A percentile compares a stretch with the other conserved stretches of the same genome.
Evolutionary conservation across 2,888 invertebrate genomes (phyloP).

Genomic region (Drosophila imparisetae): DNA sequence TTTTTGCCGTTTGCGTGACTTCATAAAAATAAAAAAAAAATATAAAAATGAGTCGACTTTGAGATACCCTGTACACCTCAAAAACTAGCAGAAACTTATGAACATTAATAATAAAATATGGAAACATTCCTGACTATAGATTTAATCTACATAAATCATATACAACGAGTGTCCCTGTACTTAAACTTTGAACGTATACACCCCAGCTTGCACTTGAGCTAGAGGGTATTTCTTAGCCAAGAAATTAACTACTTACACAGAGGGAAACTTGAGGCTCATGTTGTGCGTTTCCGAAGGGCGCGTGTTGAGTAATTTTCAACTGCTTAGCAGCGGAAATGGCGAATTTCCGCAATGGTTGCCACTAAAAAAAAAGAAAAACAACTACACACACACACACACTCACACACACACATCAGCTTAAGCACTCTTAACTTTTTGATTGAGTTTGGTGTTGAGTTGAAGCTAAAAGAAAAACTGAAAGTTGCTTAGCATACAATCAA

Average conservation of each 20-base stretch:
- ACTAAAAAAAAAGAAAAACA: slow-evolving; percentile 17
- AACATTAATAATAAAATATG: neutral
- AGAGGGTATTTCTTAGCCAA: slow-evolving; percentile 12
- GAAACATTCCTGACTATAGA: neutral
- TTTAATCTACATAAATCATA: neutral
- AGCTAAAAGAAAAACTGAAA: slow-evolving; percentile 8
- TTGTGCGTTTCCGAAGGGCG: slow-evolving; percentile 32
- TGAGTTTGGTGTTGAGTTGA: slow-evolving; percentile 25
- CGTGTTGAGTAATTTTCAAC: slow-evolving; percentile 67
- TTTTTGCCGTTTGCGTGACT: slow-evolving; percentile 43
- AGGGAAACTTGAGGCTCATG: slow-evolving; percentile 31
- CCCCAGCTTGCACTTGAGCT: neutral
- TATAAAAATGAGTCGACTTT: neutral
- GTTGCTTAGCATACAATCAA: neutral
- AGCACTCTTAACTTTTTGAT: slow-evolving; percentile 34
- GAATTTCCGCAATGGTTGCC: slow-evolving; percentile 69
- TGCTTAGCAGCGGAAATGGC: slow-evolving; percentile 74
- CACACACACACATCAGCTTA: slow-evolving; percentile 12
- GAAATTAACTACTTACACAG: slow-evolving; percentile 33
- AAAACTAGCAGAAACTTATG: neutral
- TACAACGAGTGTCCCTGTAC: neutral
- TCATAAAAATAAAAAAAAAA: neutral
- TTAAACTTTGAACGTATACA: neutral
- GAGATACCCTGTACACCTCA: slow-evolving; percentile 5
- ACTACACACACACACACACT: slow-evolving; percentile 16